A percentile compares a stretch with the other conserved stretches of the same genome.
Conservation (phyloP, 2,797 vertebrate genomes). For the Pseudochirops corinnae region DNA sequence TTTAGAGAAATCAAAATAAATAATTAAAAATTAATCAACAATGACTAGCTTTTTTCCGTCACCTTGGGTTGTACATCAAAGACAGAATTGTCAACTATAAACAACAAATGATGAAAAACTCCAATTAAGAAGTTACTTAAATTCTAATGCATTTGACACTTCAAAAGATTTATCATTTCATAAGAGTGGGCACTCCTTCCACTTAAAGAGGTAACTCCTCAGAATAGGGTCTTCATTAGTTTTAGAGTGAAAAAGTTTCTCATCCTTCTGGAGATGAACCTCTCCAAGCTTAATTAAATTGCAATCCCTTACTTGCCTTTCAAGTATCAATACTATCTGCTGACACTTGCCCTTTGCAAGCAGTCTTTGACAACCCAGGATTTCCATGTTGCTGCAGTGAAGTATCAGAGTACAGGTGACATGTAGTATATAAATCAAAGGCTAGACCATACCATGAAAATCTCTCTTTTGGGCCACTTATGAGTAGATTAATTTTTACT, state of each 20-base stretch:
- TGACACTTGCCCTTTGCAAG: not conserved
- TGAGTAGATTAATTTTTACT: not conserved
- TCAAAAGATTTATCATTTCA: not conserved
- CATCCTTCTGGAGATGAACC: not conserved
- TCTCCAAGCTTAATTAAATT: not conserved
- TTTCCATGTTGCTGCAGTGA: not conserved
- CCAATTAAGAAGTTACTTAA: slow-evolving; percentile 27
- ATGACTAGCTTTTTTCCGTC: not conserved
- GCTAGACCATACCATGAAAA: slow-evolving; percentile 16
- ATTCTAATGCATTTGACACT: not conserved
- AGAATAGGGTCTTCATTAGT: not conserved
- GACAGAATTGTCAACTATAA: not conserved
- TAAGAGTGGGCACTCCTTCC: not conserved
- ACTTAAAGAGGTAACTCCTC: not conserved
- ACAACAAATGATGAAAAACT: slow-evolving; percentile 20
- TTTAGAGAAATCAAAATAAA: not conserved
- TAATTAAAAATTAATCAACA: not conserved
- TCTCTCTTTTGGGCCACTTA: not conserved
- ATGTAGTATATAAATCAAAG: slow-evolving; percentile 22
- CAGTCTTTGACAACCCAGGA: too few relatives aligned
- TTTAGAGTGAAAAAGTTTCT: not conserved
- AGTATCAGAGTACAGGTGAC: not conserved
- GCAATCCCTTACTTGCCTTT: not conserved
- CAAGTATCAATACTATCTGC: not conserved
- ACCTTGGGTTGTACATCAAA: not conserved